phyloP scores from a whole-genome alignment of 2,113 vertebrate genomes.

The Shinisaurus crocodilurus region DNA sequence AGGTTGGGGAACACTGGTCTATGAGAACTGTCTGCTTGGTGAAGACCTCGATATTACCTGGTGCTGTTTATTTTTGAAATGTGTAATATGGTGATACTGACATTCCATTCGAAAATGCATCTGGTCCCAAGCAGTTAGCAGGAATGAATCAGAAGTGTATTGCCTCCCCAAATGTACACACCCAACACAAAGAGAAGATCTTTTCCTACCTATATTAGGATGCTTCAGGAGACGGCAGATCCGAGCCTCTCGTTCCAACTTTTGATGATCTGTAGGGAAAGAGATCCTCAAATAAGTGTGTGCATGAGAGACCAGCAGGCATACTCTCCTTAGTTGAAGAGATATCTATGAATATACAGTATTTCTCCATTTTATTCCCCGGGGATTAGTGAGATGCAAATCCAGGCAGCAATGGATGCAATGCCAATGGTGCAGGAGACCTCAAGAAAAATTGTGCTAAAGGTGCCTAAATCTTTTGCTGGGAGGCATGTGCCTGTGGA shows the following conservation, averaged over 20 bases:
- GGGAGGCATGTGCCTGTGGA: neutral
- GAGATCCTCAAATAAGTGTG: constrained; percentile 4
- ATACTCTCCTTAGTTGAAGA: neutral
- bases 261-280: constrained; percentile 90
- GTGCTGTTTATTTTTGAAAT: neutral
- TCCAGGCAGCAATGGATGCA: neutral
- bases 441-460: neutral
- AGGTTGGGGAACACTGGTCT: too few relatives aligned
- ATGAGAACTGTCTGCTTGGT: too few relatives aligned
- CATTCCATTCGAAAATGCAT: neutral
- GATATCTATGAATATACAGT: neutral
- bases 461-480: neutral
- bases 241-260: constrained; percentile 93
- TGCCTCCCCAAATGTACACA: neutral
- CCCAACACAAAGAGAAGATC: fast-evolving
- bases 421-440: neutral
- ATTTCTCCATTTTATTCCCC: neutral
- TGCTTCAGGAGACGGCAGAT: constrained; percentile 96
- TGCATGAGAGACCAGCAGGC: neutral
- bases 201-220: constrained; percentile 89
- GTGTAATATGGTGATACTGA: neutral
- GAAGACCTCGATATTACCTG: neutral
- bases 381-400: neutral
- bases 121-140: neutral
- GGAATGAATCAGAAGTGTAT: neutral